A percentile compares a stretch with the other conserved stretches of the same genome.
phyloP scores from a whole-genome alignment of 2,888 invertebrate species.

The Abrostola tripartita region DNA sequence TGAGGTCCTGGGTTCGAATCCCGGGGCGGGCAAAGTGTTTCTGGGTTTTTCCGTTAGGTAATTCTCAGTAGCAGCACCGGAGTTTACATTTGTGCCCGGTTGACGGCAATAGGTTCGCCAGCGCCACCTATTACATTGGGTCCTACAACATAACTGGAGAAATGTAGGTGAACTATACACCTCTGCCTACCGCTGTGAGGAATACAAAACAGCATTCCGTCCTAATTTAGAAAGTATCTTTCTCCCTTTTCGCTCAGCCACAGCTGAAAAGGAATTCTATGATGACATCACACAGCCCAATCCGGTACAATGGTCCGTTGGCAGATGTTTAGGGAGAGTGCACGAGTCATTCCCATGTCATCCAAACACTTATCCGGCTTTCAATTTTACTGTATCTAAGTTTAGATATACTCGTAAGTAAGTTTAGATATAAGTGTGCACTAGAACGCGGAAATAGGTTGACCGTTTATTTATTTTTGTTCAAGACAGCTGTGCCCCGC shows the following conservation, averaged over 20 bases:
- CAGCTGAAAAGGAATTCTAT: slow-evolving; percentile 26
- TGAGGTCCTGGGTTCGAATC: too few species aligned
- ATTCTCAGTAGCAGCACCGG: too few species aligned
- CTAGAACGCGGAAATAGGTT: slow-evolving; percentile 22
- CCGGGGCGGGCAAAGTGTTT: too few species aligned
- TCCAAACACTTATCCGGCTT: slow-evolving; percentile 23
- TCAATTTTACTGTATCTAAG: slow-evolving; percentile 1
- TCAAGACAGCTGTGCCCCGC: too few species aligned
- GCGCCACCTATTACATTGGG: too few species aligned
- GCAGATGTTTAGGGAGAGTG: slow-evolving; percentile 29
- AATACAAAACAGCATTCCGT: not conserved
- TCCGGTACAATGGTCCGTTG: slow-evolving; percentile 32
- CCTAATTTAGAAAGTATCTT: slow-evolving; percentile 15
- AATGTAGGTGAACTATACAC: too few species aligned
- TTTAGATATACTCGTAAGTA: slow-evolving; percentile 1
- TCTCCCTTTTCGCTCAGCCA: slow-evolving; percentile 22
- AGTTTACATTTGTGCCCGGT: too few species aligned
- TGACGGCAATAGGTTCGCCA: too few species aligned
- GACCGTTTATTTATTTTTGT: too few species aligned
- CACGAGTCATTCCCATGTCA: slow-evolving; percentile 27
- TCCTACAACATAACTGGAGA: too few species aligned
- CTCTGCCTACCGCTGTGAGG: not conserved
- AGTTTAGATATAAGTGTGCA: not conserved
- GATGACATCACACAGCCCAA: slow-evolving; percentile 23
- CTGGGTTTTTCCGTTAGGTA: too few species aligned